Conservation (phyloP, 1,140 invertebrate genomes). For the Cepaea nemoralis region DNA sequence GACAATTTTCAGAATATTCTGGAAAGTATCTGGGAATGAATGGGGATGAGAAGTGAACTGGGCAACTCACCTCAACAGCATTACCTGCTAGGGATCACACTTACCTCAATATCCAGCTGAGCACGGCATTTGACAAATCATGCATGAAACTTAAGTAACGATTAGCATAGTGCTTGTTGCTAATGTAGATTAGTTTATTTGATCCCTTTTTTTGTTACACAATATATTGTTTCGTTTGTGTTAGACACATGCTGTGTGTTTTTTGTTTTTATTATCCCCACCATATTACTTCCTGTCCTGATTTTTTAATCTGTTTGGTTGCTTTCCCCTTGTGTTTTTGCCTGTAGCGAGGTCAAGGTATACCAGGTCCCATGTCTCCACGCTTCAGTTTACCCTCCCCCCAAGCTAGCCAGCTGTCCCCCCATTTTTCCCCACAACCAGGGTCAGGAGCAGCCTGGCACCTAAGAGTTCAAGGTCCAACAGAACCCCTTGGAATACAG, state of each 20-base stretch:
- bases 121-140: no score
- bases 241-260: not conserved
- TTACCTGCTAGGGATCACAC: no score
- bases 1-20: no score
- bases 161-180: not conserved
- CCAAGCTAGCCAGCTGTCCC: constrained; percentile 57
- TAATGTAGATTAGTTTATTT: not conserved
- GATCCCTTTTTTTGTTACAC: not conserved
- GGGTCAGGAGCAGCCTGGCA: constrained; percentile 44
- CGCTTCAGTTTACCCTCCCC: constrained; percentile 50
- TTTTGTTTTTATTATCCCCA: not conserved
- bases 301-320: not conserved
- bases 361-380: constrained; percentile 68
- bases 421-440: constrained; percentile 52
- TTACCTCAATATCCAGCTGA: no score
- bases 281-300: not conserved
- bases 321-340: constrained; percentile 14
- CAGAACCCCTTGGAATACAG: constrained; percentile 44
- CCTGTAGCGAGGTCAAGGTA: constrained; percentile 61
- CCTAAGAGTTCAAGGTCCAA: constrained; percentile 40
- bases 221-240: not conserved
- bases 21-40: no score
- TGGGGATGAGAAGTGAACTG: no score
- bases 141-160: no score
- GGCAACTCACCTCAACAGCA: no score